A percentile compares a stretch with the other conserved stretches of the same genome.
Conservation (phyloP, 2,113 vertebrate genomes). For the Saccopteryx bilineata region DNA sequence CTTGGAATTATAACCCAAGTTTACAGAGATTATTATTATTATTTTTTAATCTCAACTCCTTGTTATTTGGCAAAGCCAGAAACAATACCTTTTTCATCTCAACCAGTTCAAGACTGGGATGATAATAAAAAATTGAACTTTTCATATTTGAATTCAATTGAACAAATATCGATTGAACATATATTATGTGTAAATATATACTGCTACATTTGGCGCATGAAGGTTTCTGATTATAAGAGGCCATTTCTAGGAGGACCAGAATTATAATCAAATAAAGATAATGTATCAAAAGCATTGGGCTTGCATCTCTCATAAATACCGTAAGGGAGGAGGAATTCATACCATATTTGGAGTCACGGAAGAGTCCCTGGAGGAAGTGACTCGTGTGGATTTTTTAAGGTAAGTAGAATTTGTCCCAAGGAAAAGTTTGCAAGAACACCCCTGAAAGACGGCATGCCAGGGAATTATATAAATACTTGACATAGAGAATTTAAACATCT, state of each 20-base stretch:
- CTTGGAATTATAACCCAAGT: background rate
- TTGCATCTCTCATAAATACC: background rate
- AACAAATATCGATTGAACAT: background rate
- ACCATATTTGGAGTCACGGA: background rate
- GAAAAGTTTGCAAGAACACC: background rate
- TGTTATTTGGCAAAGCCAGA: constrained; percentile 17
- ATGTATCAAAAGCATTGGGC: background rate
- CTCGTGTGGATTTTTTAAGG: background rate
- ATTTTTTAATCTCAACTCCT: background rate
- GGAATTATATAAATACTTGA: background rate
- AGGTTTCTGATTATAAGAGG: background rate
- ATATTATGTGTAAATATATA: background rate
- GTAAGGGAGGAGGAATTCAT: background rate
- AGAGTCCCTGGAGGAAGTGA: background rate
- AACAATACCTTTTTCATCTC: background rate
- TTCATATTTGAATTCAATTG: constrained; percentile 19
- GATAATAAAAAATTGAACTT: background rate
- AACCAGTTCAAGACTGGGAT: background rate
- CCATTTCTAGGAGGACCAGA: background rate
- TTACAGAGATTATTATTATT: background rate
- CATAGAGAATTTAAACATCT: background rate
- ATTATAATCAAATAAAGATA: constrained; percentile 32
- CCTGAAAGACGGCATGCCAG: background rate
- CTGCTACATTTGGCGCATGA: background rate
- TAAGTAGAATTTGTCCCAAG: background rate